These are phyloP conservation scores for Hapalemur alaotrensis DNA, from an alignment of 2,797 vertebrate species.

Conservation along the genomic window DNA sequence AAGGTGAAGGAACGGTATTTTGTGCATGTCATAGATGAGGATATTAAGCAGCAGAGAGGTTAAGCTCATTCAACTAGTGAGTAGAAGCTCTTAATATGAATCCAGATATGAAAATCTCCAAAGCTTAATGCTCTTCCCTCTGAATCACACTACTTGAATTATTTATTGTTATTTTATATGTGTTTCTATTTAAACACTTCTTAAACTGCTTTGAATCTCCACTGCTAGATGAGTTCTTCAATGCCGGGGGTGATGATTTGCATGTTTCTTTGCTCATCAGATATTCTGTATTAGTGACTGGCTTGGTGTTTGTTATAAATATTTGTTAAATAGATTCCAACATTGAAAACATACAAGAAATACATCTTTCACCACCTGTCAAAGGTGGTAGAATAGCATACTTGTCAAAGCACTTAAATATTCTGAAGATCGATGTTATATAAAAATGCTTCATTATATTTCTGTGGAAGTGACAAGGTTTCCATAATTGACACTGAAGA, in stretches of 20 bases:
- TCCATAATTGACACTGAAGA: conserved; percentile 1
- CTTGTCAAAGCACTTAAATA: conserved; percentile 36
- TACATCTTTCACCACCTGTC: not conserved
- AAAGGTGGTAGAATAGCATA: not conserved
- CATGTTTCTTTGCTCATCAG: not conserved
- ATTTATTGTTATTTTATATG: not conserved
- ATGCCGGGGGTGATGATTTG: not conserved
- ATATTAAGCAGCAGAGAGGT: not conserved
- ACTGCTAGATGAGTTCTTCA: not conserved
- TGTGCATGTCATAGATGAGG: not conserved
- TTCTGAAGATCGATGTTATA: not conserved
- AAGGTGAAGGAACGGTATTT: no score
- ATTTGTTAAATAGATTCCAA: conserved; percentile 18
- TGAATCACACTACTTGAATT: not conserved
- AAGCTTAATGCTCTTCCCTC: not conserved
- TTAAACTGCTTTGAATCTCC: not conserved
- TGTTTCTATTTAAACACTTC: not conserved
- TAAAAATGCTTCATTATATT: conserved; percentile 14
- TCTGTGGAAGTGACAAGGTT: conserved; percentile 4
- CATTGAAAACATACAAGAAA: not conserved
- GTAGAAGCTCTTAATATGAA: not conserved
- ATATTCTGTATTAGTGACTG: not conserved
- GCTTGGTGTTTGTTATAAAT: conserved; percentile 11
- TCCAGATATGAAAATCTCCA: not conserved
- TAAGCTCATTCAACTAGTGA: not conserved